These are phyloP conservation scores for Sebastes dallii DNA, from an alignment of 2,797 vertebrate genomes.

Conservation along the genomic window DNA sequence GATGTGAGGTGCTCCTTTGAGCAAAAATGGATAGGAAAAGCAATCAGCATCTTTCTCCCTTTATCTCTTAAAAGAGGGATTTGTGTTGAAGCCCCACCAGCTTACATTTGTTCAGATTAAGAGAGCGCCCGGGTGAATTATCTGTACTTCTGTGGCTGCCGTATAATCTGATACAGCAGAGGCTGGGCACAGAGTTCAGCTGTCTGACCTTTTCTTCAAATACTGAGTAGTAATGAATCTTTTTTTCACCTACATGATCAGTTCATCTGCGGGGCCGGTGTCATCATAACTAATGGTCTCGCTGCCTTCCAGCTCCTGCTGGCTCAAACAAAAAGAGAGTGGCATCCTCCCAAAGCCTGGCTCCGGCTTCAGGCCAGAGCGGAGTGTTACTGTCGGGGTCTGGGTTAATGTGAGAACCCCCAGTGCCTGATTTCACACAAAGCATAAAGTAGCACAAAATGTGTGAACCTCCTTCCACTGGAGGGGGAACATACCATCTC, in stretches of 20 bases:
- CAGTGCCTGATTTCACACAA: conserved; percentile 39
- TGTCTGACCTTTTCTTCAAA: conserved; percentile 53
- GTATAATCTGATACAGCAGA: conserved; percentile 52
- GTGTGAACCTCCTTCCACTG: conserved; percentile 28
- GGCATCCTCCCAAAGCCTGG: conserved; percentile 36
- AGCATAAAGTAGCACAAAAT: conserved; percentile 12
- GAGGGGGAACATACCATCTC: conserved; percentile 3
- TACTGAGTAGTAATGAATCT: background rate
- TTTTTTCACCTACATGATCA: conserved; percentile 11
- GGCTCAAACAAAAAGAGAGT: conserved; percentile 20
- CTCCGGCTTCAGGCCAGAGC: conserved; percentile 24
- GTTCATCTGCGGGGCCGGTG: conserved; percentile 13
- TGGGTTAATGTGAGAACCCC: conserved; percentile 39
- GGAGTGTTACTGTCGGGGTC: conserved; percentile 26
- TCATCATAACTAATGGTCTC: conserved; percentile 21
- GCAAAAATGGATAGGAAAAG: conserved; percentile 63
- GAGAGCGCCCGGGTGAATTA: conserved; percentile 61
- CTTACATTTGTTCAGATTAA: conserved; percentile 79
- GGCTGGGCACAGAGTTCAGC: conserved; percentile 25
- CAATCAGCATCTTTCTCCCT: conserved; percentile 74
- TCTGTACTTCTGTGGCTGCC: conserved; percentile 40
- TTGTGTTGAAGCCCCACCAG: conserved; percentile 72
- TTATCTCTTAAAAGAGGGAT: conserved; percentile 81
- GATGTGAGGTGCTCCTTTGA: conserved; percentile 69
- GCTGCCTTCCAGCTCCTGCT: conserved; percentile 21